Percentiles rank a stretch among this genome's conserved stretches.
Conservation (phyloP, 2,113 vertebrate genomes). For the Daubentonia madagascariensis region DNA sequence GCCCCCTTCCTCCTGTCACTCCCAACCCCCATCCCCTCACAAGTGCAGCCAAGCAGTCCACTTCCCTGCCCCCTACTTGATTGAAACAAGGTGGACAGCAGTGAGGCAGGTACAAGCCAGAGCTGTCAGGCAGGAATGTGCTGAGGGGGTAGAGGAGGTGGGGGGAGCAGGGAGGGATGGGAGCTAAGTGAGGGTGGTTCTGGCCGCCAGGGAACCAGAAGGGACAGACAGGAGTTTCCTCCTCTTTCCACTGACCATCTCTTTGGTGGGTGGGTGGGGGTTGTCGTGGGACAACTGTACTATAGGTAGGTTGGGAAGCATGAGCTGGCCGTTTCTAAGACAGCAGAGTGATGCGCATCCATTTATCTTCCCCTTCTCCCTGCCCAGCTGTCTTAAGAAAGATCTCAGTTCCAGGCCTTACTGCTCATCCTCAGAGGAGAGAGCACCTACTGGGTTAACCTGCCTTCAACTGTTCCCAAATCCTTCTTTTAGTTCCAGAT, state of each 20-base stretch:
- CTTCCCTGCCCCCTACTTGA: constrained; percentile 75
- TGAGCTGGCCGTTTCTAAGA: neutral
- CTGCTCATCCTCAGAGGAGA: neutral
- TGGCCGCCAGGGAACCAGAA: constrained; percentile 1
- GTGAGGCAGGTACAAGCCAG: constrained; percentile 78
- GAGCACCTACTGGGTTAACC: neutral
- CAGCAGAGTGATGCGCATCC: neutral
- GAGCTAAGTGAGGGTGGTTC: neutral
- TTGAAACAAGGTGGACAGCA: constrained; percentile 74
- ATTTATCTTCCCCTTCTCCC: neutral
- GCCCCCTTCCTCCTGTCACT: constrained; percentile 1
- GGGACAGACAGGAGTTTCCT: neutral
- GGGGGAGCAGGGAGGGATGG: constrained; percentile 24
- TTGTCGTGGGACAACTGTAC: neutral
- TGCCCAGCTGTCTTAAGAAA: neutral
- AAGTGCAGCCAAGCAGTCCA: constrained; percentile 58
- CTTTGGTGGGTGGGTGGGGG: neutral
- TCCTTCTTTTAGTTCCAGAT: neutral
- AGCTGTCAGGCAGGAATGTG: constrained; percentile 78
- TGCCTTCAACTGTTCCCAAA: neutral
- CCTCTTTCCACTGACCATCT: neutral
- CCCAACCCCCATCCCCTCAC: constrained; percentile 37
- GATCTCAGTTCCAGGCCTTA: neutral
- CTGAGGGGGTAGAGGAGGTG: constrained; percentile 54
- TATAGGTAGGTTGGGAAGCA: neutral